Percentiles rank a stretch among this genome's conserved stretches.
phyloP scores from a whole-genome alignment of 1,140 invertebrate species.

The Homarus americanus region DNA sequence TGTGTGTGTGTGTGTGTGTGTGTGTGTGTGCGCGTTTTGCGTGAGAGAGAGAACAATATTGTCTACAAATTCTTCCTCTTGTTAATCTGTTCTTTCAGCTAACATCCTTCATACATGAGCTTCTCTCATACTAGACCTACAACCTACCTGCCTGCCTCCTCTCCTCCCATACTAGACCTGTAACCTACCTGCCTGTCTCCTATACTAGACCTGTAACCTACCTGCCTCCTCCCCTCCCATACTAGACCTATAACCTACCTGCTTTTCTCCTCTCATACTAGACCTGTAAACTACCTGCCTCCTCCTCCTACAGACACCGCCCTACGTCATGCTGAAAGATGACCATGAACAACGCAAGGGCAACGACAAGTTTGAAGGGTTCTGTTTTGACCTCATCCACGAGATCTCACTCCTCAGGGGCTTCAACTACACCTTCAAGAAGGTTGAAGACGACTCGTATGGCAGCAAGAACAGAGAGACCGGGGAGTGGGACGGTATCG shows the following conservation, averaged over 20 bases:
- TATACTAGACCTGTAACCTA: no score
- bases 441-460: constrained; percentile 89
- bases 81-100: no score
- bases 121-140: no score
- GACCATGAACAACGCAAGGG: constrained; percentile 60
- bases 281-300: no score
- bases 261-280: no score
- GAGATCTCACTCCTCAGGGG: constrained; percentile 91
- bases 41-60: background rate
- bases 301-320: constrained; percentile 75
- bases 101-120: no score
- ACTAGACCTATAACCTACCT: background rate
- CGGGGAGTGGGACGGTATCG: constrained; percentile 96
- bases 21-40: no score
- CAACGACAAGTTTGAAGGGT: constrained; percentile 93
- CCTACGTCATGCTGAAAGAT: constrained; percentile 75
- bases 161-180: background rate
- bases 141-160: no score
- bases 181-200: no score
- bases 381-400: constrained; percentile 90
- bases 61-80: background rate
- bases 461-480: constrained; percentile 87
- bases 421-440: constrained; percentile 92
- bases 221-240: background rate
- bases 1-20: no score